Conservation (phyloP, 2,888 invertebrate genomes). For the Melanchra persicariae region DNA sequence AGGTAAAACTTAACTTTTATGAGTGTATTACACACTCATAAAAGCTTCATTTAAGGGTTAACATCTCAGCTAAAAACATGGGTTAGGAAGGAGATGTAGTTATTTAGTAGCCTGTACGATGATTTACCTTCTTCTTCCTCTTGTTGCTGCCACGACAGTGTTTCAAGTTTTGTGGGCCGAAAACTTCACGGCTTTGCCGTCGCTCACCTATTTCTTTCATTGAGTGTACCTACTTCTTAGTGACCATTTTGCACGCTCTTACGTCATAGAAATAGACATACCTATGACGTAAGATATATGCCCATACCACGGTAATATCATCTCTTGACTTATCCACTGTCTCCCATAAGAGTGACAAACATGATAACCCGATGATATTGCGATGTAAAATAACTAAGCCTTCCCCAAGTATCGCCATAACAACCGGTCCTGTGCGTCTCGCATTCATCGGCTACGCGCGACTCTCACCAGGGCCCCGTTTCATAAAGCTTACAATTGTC, state of each 20-base stretch:
- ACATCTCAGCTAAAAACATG: not conserved
- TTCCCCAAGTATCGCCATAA: no score
- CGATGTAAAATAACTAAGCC: not conserved
- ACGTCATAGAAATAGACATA: not conserved
- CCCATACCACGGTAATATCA: conserved; percentile 11
- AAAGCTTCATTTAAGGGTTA: not conserved
- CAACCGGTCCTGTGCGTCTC: no score
- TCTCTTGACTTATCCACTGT: conserved; percentile 4
- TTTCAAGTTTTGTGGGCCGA: no score
- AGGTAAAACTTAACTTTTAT: not conserved
- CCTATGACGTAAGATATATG: no score
- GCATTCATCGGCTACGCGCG: no score
- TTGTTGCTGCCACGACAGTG: no score
- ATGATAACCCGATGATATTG: not conserved
- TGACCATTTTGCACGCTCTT: not conserved
- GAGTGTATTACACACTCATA: no score
- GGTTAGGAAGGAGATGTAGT: not conserved
- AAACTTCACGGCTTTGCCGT: not conserved
- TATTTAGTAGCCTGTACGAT: not conserved
- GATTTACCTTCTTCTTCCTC: no score
- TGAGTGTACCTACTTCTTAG: conserved; percentile 2
- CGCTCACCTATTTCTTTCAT: not conserved
- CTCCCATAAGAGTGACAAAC: not conserved
- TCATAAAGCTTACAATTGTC: no score
- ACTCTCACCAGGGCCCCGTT: no score